A percentile compares a stretch with the other conserved stretches of the same genome.
Evolutionary conservation across 1,140 invertebrate species (phyloP).

Genomic region (Calycopis cecrops): DNA sequence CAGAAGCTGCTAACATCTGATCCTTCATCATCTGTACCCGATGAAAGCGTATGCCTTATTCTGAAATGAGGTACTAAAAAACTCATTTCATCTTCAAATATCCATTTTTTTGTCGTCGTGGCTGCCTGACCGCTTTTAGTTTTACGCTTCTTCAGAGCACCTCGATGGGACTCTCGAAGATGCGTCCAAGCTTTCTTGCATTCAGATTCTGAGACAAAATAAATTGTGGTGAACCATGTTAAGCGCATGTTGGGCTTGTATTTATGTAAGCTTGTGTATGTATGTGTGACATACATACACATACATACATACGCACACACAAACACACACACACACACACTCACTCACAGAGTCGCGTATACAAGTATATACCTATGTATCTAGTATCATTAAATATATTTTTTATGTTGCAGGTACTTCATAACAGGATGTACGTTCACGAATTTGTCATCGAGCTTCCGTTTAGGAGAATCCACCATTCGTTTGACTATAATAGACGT

Average conservation of each 20-base stretch:
- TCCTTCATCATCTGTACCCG: conserved; percentile 19
- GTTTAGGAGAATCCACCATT: too few relatives aligned
- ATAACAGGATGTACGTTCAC: too few relatives aligned
- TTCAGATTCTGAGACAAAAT: conserved; percentile 32
- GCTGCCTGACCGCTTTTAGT: too few relatives aligned
- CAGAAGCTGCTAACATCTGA: conserved; percentile 18
- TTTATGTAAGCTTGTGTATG: too few relatives aligned
- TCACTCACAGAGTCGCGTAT: too few relatives aligned
- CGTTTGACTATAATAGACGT: too few relatives aligned
- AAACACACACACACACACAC: neutral
- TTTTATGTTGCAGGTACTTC: too few relatives aligned
- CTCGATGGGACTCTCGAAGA: conserved; percentile 25
- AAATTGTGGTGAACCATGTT: conserved; percentile 19
- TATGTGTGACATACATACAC: conserved; percentile 1
- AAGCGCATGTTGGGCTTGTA: conserved; percentile 10
- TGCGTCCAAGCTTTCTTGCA: conserved; percentile 35
- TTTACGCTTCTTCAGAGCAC: conserved; percentile 28
- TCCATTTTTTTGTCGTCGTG: too few relatives aligned
- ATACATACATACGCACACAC: conserved; percentile 5
- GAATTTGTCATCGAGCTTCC: too few relatives aligned
- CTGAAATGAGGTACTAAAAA: conserved; percentile 32
- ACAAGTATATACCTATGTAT: too few relatives aligned
- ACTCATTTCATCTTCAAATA: conserved; percentile 30
- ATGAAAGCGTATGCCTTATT: conserved; percentile 30
- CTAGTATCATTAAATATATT: too few relatives aligned